Base-by-base conservation (phyloP, 2,797 vertebrate species). In the Pseudomugil gertrudae region DNA sequence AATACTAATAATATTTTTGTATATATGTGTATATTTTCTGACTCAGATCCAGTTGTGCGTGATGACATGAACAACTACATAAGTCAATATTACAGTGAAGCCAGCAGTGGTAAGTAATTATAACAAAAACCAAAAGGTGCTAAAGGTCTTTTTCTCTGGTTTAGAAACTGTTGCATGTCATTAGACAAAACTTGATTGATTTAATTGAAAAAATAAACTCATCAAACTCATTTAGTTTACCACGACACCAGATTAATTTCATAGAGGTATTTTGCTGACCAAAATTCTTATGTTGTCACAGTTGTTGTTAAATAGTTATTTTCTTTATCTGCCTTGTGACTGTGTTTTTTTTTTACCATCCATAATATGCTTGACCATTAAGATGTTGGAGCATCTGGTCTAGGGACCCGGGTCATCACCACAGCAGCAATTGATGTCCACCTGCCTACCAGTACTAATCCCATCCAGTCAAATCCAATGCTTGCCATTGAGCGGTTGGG, bases 31-130 rank as follows among this genome's bases (percentile, higher is more conserved):
- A 5, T 43, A 23, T 30, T 69, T 47, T 72, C 61, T 0, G n/a
- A 57, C 86, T 89, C 84, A 98, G 96, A 97, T 79, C 82, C 92
- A 21, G 84, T 91, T 2, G 91, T 89, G 40, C 93, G 92, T 65
- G 97, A 99, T 24, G 96, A 97, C 85, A 98, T 98, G 97, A 98
- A 99, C 85, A 98, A 97, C 89, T 98, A 98, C 80, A 96, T 98
- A 92, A 97, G 96, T 52, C 96, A 96, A 53, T 98, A 98, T 89
- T 97, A 97, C 93, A 96, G 91, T 0, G 96, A 96, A 82, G 94
- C 95, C 57, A 97, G 95, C 91, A 96, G 93, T 55, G 97, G 97
- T 99, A 91, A 96, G 96, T 92, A 30, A 70, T 50, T 10, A 14
- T 45, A n/a, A 56, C 24, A 68, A 0, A 15, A 0, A 27, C 19